Conservation (phyloP, 2,113 vertebrate species). For the Boleophthalmus pectinirostris region DNA sequence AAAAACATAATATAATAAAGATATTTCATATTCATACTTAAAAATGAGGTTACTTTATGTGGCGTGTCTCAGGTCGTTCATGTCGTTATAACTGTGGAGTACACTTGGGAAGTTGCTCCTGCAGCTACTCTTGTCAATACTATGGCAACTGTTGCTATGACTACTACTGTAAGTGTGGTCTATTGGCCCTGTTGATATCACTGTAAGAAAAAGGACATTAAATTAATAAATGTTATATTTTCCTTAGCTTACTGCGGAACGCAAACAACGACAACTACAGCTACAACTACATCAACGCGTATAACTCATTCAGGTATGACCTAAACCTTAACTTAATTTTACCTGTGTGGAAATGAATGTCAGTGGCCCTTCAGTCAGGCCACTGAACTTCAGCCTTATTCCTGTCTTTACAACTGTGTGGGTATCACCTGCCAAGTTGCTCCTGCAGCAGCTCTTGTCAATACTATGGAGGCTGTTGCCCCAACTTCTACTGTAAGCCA, state of each 20-base stretch:
- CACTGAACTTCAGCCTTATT: too few species aligned
- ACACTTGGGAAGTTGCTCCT: constrained; percentile 62
- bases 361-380: background rate
- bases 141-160: constrained; percentile 57
- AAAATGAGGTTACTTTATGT: too few species aligned
- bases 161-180: constrained; percentile 44
- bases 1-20: too few species aligned
- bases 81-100: constrained; percentile 7
- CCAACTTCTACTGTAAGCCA: too few species aligned
- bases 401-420: background rate
- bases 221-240: background rate
- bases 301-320: background rate
- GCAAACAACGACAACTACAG: background rate
- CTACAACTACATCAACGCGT: too few species aligned
- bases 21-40: too few species aligned
- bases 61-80: background rate
- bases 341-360: background rate
- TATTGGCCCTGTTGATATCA: background rate
- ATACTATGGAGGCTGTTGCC: too few species aligned
- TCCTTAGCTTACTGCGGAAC: background rate
- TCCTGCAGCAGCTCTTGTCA: too few species aligned
- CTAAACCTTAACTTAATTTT: background rate
- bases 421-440: background rate
- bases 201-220: background rate
- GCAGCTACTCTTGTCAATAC: constrained; percentile 50